These are phyloP conservation scores for Syncerus caffer DNA, from an alignment of 2,797 vertebrate species.

Conservation along the genomic window DNA sequence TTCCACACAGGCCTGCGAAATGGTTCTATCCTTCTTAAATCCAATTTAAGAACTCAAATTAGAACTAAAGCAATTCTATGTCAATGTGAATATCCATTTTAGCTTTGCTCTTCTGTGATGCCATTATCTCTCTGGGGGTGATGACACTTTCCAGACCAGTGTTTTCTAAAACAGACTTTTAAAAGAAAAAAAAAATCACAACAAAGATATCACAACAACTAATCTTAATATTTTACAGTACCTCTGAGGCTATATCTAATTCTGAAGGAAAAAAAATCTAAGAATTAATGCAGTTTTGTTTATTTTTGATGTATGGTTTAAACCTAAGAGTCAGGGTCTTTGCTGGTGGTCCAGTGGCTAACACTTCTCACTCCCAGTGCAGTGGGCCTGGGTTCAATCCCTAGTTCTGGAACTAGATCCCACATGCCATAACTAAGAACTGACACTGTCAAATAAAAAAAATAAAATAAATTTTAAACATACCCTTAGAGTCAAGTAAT, in stretches of 20 bases:
- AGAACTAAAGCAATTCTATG: neutral
- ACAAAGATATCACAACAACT: neutral
- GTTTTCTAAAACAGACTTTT: neutral
- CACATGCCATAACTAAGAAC: neutral
- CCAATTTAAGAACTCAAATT: neutral
- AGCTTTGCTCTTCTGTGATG: neutral
- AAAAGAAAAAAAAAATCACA: neutral
- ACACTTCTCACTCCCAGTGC: neutral
- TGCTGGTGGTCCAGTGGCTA: neutral
- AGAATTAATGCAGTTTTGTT: neutral
- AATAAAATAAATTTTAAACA: neutral
- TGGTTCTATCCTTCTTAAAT: neutral
- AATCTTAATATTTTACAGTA: neutral
- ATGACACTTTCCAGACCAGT: neutral
- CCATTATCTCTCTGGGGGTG: neutral
- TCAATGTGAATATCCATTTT: neutral
- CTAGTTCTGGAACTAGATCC: neutral
- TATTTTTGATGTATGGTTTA: conserved; percentile 24
- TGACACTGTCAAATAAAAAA: neutral
- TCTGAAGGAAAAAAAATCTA: neutral
- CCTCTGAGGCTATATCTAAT: neutral
- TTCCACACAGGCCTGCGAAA: neutral
- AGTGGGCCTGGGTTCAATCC: neutral
- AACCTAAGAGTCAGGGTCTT: neutral
- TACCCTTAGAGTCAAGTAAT: neutral